Evolutionary conservation across 2,888 invertebrate species (phyloP).

Genomic region (Erebia aethiops): DNA sequence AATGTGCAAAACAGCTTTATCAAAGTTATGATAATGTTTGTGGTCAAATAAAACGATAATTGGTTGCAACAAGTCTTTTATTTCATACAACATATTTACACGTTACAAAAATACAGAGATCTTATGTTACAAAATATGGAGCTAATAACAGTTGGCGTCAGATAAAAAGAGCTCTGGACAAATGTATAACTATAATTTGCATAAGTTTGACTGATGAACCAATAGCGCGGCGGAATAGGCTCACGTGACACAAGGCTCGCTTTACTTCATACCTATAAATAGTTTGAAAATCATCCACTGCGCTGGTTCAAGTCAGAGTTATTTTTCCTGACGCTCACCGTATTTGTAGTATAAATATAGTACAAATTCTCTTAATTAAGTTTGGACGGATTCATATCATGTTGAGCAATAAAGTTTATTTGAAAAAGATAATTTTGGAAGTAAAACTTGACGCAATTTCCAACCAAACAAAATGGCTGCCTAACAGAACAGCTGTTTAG

Average conservation of each 20-base stretch:
- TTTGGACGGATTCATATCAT: background rate
- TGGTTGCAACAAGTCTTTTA: background rate
- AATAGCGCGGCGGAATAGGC: no score
- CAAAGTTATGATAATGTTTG: background rate
- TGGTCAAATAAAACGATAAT: background rate
- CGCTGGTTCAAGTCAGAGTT: no score
- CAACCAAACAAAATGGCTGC: no score
- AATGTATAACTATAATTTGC: no score
- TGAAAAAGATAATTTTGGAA: background rate
- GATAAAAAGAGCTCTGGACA: no score
- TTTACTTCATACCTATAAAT: no score
- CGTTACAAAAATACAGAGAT: background rate
- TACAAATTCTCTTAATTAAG: background rate
- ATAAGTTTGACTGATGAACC: no score
- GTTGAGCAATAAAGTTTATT: background rate
- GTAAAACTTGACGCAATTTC: no score
- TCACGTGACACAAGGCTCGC: no score
- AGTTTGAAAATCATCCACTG: no score
- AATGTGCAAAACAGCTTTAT: no score
- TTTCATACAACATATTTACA: slow-evolving; percentile 3
- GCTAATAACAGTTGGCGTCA: background rate
- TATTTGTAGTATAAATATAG: background rate
- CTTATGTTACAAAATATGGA: background rate
- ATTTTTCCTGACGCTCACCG: background rate
- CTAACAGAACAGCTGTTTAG: no score